phyloP scores from a whole-genome alignment of 1,140 invertebrate genomes.

The Rhynchophorus ferrugineus region DNA sequence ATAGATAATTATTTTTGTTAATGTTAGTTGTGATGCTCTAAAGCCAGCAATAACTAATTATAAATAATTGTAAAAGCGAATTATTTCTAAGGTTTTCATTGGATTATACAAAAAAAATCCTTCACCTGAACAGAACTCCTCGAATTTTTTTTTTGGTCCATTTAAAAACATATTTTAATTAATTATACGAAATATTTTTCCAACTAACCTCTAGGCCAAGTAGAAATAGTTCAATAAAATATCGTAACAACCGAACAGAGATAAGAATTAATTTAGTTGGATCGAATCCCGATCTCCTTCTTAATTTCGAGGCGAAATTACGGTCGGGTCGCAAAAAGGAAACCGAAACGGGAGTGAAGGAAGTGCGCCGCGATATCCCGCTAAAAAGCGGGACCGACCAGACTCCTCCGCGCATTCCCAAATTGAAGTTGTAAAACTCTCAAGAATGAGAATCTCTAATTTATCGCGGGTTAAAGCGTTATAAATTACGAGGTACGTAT shows the following conservation, averaged over 20 bases:
- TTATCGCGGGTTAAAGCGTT: conserved; percentile 26
- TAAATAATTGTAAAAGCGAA: too few relatives aligned
- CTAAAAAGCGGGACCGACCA: conserved; percentile 22
- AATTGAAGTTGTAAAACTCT: conserved; percentile 27
- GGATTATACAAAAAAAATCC: too few relatives aligned
- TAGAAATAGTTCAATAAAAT: too few relatives aligned
- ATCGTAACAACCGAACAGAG: too few relatives aligned
- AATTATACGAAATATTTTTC: too few relatives aligned
- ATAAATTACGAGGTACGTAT: conserved; percentile 26
- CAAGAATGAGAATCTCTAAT: conserved; percentile 26
- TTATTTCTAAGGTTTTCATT: too few relatives aligned
- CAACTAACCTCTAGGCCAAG: too few relatives aligned
- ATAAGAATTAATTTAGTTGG: conserved; percentile 21
- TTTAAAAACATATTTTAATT: background rate
- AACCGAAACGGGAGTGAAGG: conserved; percentile 16
- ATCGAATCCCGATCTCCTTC: conserved; percentile 20
- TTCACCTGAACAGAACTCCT: too few relatives aligned
- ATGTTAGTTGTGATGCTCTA: too few relatives aligned
- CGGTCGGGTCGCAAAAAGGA: conserved; percentile 12
- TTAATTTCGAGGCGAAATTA: conserved; percentile 20
- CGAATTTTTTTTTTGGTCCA: too few relatives aligned
- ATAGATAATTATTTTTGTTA: too few relatives aligned
- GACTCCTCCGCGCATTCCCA: conserved; percentile 19
- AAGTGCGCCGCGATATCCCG: conserved; percentile 16
- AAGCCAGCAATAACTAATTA: too few relatives aligned